These are phyloP conservation scores for Lanistes nyassanus DNA, from an alignment of 1,140 invertebrate genomes.

Conservation along the genomic window DNA sequence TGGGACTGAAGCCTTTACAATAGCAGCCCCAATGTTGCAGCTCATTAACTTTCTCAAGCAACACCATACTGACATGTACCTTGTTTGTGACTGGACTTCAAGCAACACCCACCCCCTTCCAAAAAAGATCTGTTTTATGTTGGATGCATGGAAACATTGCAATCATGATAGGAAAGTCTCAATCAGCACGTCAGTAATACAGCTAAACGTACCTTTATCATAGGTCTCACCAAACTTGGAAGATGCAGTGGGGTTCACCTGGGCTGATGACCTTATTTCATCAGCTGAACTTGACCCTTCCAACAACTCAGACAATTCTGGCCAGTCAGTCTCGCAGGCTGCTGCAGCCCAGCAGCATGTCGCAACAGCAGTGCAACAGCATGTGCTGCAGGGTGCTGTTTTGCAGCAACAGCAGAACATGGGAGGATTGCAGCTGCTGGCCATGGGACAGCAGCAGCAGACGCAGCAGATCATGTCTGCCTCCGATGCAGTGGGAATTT, in stretches of 20 bases:
- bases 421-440: neutral
- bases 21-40: too few species aligned
- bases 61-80: too few species aligned
- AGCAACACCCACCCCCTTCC: too few species aligned
- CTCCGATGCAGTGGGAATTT: neutral
- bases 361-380: neutral
- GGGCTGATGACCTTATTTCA: conserved; percentile 48
- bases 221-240: conserved; percentile 29
- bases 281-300: conserved; percentile 31
- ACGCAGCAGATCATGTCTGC: conserved; percentile 1
- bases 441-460: conserved; percentile 10
- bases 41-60: too few species aligned
- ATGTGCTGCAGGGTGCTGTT: neutral
- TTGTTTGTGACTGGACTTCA: too few species aligned
- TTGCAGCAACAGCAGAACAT: conserved; percentile 5
- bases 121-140: too few species aligned
- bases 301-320: conserved; percentile 14
- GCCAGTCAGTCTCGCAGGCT: conserved; percentile 12
- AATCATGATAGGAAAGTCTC: too few species aligned
- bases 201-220: conserved; percentile 17
- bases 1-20: too few species aligned
- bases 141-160: too few species aligned
- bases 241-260: conserved; percentile 35
- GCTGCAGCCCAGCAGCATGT: neutral
- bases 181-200: too few species aligned